These are phyloP conservation scores for Orchestia grillus DNA, from an alignment of 1,140 invertebrate species.

Conservation along the genomic window DNA sequence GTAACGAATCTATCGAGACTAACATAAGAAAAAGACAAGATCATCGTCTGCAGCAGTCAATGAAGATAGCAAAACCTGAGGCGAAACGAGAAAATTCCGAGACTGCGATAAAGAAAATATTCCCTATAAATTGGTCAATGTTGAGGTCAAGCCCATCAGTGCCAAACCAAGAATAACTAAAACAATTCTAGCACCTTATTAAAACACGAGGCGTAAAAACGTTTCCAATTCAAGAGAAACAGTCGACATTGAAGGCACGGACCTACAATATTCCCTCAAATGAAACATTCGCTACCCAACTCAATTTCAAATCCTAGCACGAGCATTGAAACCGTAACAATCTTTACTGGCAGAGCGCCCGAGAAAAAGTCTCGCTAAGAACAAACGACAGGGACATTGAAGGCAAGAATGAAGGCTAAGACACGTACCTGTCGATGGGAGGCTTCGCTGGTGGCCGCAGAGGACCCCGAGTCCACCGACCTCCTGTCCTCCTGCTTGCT, in stretches of 20 bases:
- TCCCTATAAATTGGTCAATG: not conserved
- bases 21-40: not conserved
- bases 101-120: not conserved
- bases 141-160: not conserved
- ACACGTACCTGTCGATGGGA: constrained; percentile 45
- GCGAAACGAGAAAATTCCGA: not conserved
- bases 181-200: not conserved
- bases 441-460: not conserved
- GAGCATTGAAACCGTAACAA: not conserved
- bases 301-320: not conserved
- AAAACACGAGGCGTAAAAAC: not conserved
- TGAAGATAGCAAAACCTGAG: not conserved
- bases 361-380: not conserved
- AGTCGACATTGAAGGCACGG: not conserved
- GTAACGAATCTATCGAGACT: not conserved
- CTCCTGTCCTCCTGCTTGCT: constrained; percentile 38
- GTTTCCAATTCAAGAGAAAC: not conserved
- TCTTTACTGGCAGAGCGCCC: not conserved
- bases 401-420: not conserved
- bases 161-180: not conserved
- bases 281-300: not conserved
- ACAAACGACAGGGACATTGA: not conserved
- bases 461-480: constrained; percentile 49
- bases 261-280: not conserved
- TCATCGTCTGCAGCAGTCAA: not conserved